Percentiles rank a stretch among this genome's conserved stretches.
Evolutionary conservation across 1,140 invertebrate species (phyloP).

Genomic region (Achroia grisella): DNA sequence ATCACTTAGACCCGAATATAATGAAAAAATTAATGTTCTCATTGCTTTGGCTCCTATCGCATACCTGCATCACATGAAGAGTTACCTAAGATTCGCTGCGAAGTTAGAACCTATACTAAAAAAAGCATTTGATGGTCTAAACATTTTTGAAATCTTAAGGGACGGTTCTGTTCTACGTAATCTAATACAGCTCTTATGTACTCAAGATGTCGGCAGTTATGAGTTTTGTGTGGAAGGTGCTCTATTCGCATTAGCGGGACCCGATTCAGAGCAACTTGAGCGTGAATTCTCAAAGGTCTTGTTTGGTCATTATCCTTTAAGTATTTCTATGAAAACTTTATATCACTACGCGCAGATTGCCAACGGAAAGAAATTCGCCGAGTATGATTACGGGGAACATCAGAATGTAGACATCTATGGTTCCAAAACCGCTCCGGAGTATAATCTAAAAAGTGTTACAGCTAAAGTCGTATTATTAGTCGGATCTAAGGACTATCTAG

Average conservation of each 20-base stretch:
- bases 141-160: neutral
- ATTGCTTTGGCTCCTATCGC: constrained; percentile 77
- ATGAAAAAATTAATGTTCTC: constrained; percentile 73
- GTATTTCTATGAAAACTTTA: constrained; percentile 78
- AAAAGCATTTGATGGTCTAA: constrained; percentile 22
- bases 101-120: constrained; percentile 2
- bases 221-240: constrained; percentile 12
- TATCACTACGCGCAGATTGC: constrained; percentile 76
- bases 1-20: constrained; percentile 75
- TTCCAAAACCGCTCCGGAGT: no score
- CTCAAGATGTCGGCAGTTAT: constrained; percentile 13
- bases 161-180: constrained; percentile 45
- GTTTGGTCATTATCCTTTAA: constrained; percentile 18
- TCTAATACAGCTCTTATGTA: constrained; percentile 20
- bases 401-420: constrained; percentile 67
- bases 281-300: constrained; percentile 8
- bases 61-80: constrained; percentile 60
- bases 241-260: constrained; percentile 8
- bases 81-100: neutral
- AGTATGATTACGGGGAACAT: constrained; percentile 66
- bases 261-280: constrained; percentile 12
- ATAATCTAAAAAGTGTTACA: no score
- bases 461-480: no score
- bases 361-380: constrained; percentile 38
- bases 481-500: no score